Base-by-base conservation (phyloP, 2,113 vertebrate genomes). In the Atherinomorus stipes region DNA sequence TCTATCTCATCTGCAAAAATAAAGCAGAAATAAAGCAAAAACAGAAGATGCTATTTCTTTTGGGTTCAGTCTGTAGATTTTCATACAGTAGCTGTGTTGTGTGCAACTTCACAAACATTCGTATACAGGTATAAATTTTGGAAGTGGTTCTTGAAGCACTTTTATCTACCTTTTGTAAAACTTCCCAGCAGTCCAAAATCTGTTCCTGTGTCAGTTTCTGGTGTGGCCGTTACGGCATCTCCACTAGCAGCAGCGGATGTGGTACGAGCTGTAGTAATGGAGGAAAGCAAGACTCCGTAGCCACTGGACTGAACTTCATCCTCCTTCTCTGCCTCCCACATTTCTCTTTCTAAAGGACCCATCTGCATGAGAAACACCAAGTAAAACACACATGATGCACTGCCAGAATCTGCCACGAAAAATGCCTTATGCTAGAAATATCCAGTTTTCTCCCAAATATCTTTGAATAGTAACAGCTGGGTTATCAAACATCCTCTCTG, bases 151-250 rank as follows among this genome's bases (percentile, higher is more conserved):
- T 34, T 45, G 13, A 42, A 42, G 4, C 38, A 37, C 25, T 21
- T 22, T 37, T 7, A 10, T 11, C 0, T 58, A 84, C 81, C 84
- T 85, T 76, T 86, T 0, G 68, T 61, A 4, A 50, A 74, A 62
- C 63, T 68, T 31, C 65, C 81, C 69, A 86, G 60, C 54, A 85
- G 83, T 22, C 86, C 85, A 25, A 92, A 90, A 80, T 92, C 88
- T 1, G 89, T 90, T 7, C 89, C 86, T 0, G 88, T 90, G 86
- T 86, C 86, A 0, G 88, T 84, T 69, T 90, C 89, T 3, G 80
- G 81, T n/a, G 71, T 42, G n/a, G 59, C 10, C 0, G 90, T 89
- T 10, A 9, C 44, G 16, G 18, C 5, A 2, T 45, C 67, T 23
- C 34, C 74, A 9, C 40, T 57, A 23, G 61, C 0, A 6, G 78